phyloP scores from a whole-genome alignment of 2,113 vertebrate genomes.

The Triplophysa siluroides region DNA sequence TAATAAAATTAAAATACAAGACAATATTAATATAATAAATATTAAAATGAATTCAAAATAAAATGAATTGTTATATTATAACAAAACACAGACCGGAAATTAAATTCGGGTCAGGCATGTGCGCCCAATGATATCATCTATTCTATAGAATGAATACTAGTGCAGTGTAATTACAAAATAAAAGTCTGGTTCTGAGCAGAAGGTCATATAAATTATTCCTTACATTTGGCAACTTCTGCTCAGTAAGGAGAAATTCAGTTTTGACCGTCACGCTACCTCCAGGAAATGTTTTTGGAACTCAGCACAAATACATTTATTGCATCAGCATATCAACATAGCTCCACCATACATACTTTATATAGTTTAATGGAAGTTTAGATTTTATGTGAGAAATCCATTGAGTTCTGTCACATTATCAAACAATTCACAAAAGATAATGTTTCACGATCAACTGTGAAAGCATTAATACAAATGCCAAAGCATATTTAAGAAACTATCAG shows the following conservation, averaged over 20 bases:
- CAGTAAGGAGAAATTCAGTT: background rate
- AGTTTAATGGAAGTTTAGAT: background rate
- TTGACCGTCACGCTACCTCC: background rate
- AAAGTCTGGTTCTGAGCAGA: no score
- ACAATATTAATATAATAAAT: no score
- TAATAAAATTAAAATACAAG: no score
- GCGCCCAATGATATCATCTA: no score
- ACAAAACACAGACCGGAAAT: no score
- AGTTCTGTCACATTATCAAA: background rate
- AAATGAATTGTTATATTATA: no score
- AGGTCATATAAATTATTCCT: no score
- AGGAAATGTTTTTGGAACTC: background rate
- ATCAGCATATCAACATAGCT: constrained; percentile 2
- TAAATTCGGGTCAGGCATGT: no score
- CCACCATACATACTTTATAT: background rate
- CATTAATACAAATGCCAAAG: background rate
- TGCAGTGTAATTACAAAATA: no score
- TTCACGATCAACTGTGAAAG: background rate
- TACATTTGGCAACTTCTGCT: no score
- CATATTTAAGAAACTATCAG: background rate
- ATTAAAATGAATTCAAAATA: no score
- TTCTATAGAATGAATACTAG: no score
- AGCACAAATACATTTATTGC: background rate
- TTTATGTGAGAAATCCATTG: background rate
- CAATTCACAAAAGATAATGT: background rate